A percentile compares a stretch with the other conserved stretches of the same genome.
Evolutionary conservation across 2,888 invertebrate genomes (phyloP).

Genomic region (Stramonita haemastoma): DNA sequence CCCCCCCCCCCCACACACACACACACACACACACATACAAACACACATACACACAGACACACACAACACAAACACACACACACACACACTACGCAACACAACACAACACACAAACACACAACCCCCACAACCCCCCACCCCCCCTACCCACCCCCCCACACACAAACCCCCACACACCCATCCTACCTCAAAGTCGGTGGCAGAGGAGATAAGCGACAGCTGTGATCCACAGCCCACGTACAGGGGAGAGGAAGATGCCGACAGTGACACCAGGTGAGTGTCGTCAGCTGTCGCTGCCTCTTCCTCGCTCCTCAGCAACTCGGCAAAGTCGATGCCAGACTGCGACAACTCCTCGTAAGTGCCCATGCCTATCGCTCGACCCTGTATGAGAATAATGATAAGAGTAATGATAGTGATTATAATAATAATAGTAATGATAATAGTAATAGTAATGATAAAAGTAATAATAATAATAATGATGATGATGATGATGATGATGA

Average conservation of each 20-base stretch:
- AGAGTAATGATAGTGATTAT: no score
- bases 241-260: not conserved
- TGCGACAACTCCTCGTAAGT: slow-evolving; percentile 72
- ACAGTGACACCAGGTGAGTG: not conserved
- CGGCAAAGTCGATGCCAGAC: slow-evolving; percentile 73
- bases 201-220: slow-evolving; percentile 63
- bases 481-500: no score
- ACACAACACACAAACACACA: not conserved
- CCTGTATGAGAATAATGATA: slow-evolving; percentile 57
- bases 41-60: no score
- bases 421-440: no score
- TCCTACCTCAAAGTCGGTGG: slow-evolving; percentile 66
- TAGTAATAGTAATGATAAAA: no score
- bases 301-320: slow-evolving; percentile 68
- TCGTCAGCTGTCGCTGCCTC: slow-evolving; percentile 50
- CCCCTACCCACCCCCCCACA: no score
- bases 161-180: not conserved
- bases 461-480: no score
- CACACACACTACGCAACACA: no score
- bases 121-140: not conserved
- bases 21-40: no score
- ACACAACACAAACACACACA: no score
- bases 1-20: no score
- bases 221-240: slow-evolving; percentile 58
- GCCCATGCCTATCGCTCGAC: slow-evolving; percentile 71